Percentiles rank a stretch among this genome's conserved stretches.
Evolutionary conservation across 2,797 vertebrate species (phyloP).

Genomic region (Poecilia picta): DNA sequence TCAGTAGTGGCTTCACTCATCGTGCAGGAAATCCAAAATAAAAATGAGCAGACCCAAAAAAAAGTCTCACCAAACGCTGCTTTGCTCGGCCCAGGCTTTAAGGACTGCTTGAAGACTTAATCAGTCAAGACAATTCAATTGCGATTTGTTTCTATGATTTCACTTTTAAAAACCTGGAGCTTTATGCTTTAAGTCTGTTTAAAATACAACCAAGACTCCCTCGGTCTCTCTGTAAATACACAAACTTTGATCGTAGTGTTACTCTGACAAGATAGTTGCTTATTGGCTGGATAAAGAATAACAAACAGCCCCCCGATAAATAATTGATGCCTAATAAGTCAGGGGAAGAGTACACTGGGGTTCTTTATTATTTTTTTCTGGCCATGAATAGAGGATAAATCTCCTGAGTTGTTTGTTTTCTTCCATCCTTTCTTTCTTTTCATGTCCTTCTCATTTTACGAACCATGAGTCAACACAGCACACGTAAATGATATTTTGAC

Average conservation of each 20-base stretch:
- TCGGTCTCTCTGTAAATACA: slow-evolving; percentile 33
- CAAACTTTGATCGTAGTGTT: slow-evolving; percentile 58
- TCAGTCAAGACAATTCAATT: slow-evolving; percentile 29
- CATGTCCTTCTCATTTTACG: slow-evolving; percentile 83
- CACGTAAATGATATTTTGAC: slow-evolving; percentile 84
- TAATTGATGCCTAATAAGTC: slow-evolving; percentile 79
- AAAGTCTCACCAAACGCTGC: slow-evolving; percentile 47
- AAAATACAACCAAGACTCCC: slow-evolving; percentile 6
- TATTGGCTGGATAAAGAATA: slow-evolving; percentile 71
- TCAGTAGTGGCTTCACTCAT: slow-evolving; percentile 55
- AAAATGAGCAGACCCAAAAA: slow-evolving; percentile 40
- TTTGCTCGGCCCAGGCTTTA: slow-evolving; percentile 52
- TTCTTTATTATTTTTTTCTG: slow-evolving; percentile 58
- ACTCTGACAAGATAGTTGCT: slow-evolving; percentile 58
- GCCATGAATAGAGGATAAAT: slow-evolving; percentile 69
- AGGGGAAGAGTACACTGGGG: slow-evolving; percentile 45
- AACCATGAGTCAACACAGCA: slow-evolving; percentile 83
- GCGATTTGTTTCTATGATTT: slow-evolving; percentile 47
- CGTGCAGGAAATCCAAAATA: slow-evolving; percentile 37
- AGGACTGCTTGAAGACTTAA: slow-evolving; percentile 32
- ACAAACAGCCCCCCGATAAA: slow-evolving; percentile 68
- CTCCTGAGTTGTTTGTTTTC: slow-evolving; percentile 79
- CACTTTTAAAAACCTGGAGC: slow-evolving; percentile 3
- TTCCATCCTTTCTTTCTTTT: slow-evolving; percentile 76
- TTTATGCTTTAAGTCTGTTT: slow-evolving; percentile 14